These are phyloP conservation scores for Formicarius rufipectus DNA, from an alignment of 2,113 vertebrate species.

Conservation along the genomic window DNA sequence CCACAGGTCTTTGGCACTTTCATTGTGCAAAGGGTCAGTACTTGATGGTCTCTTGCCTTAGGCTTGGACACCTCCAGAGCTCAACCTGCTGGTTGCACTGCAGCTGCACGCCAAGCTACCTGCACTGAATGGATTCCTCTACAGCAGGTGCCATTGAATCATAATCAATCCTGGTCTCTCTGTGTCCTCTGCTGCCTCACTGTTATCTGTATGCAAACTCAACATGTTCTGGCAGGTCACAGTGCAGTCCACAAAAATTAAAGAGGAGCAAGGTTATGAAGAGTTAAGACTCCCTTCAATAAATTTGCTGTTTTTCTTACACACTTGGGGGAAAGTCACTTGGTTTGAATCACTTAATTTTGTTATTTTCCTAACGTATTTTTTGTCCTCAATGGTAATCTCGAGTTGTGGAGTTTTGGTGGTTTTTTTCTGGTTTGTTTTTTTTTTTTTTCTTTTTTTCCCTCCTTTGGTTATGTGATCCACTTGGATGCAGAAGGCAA, in stretches of 20 bases:
- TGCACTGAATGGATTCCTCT: background rate
- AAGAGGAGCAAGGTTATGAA: background rate
- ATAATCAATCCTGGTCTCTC: background rate
- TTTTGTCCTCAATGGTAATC: background rate
- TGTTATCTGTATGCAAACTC: background rate
- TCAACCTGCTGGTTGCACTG: background rate
- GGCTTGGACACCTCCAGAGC: background rate
- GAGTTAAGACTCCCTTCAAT: background rate
- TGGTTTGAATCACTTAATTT: background rate
- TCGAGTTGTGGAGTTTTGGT: background rate
- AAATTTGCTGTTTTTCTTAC: background rate
- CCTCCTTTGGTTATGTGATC: no score
- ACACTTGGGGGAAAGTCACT: background rate
- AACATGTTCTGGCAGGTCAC: background rate
- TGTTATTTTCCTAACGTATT: background rate
- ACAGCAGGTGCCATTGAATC: background rate
- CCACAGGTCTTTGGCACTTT: background rate
- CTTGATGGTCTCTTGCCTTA: background rate
- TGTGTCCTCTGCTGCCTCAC: background rate
- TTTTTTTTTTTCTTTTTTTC: no score
- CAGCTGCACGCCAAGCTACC: background rate
- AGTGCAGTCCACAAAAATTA: fast-evolving
- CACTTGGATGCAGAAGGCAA: no score
- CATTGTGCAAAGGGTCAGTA: background rate
- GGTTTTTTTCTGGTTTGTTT: background rate